These are phyloP conservation scores for Ericerus pela DNA, from an alignment of 1,140 invertebrate genomes.

Conservation along the genomic window DNA sequence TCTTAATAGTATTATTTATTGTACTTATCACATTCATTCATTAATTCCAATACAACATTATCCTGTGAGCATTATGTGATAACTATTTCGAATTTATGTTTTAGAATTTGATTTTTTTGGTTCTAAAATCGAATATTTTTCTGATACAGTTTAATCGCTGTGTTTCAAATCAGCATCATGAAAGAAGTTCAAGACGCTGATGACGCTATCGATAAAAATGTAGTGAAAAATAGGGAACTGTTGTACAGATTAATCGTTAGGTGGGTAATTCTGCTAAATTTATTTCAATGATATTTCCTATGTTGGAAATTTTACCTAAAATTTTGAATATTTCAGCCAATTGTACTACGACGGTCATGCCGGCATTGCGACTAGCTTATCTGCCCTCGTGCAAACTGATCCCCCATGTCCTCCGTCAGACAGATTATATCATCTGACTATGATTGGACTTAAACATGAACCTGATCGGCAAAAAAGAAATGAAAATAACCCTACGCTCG, in stretches of 20 bases:
- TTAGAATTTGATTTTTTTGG: too few species aligned
- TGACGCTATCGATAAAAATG: constrained; percentile 29
- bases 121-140: too few species aligned
- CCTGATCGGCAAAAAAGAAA: constrained; percentile 42
- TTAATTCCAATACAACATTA: too few species aligned
- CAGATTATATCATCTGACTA: constrained; percentile 68
- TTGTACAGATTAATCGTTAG: constrained; percentile 78
- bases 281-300: constrained; percentile 12
- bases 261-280: constrained; percentile 33
- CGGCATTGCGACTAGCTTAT: constrained; percentile 66
- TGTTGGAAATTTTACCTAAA: constrained; percentile 6
- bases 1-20: too few species aligned
- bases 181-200: constrained; percentile 42
- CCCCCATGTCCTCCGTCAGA: constrained; percentile 91
- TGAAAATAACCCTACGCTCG: constrained; percentile 35
- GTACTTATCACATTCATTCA: too few species aligned
- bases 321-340: constrained; percentile 44
- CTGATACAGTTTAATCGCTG: too few species aligned
- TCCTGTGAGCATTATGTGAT: too few species aligned
- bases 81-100: too few species aligned
- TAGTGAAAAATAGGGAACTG: constrained; percentile 64
- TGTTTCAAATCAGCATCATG: constrained; percentile 8
- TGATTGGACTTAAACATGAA: constrained; percentile 73
- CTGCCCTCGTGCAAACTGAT: constrained; percentile 66
- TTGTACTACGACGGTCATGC: constrained; percentile 88